These are phyloP conservation scores for Lerema accius DNA, from an alignment of 1,140 invertebrate species.

Conservation along the genomic window DNA sequence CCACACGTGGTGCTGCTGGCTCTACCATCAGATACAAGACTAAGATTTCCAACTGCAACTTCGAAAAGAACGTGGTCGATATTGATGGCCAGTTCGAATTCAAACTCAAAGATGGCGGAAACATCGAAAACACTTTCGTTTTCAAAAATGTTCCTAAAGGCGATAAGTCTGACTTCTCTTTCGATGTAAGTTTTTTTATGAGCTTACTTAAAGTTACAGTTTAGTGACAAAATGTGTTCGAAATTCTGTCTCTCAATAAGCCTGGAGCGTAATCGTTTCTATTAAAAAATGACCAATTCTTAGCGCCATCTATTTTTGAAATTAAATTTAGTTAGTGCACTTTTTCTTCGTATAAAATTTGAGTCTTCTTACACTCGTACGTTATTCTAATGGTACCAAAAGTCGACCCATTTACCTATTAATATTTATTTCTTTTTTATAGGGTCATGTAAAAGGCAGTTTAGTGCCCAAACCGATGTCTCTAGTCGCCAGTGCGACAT, in stretches of 20 bases:
- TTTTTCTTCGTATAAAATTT: too few relatives aligned
- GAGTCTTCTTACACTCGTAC: too few relatives aligned
- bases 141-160: slow-evolving; percentile 67
- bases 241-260: too few relatives aligned
- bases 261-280: too few relatives aligned
- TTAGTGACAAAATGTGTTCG: too few relatives aligned
- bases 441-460: slow-evolving; percentile 63
- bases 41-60: slow-evolving; percentile 57
- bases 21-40: slow-evolving; percentile 63
- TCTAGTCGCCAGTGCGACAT: slow-evolving; percentile 46
- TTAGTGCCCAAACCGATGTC: slow-evolving; percentile 68
- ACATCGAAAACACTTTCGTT: slow-evolving; percentile 64
- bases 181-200: slow-evolving; percentile 59
- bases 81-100: slow-evolving; percentile 68
- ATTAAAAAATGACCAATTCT: too few relatives aligned
- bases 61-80: slow-evolving; percentile 71
- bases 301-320: too few relatives aligned
- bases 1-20: slow-evolving; percentile 81
- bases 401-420: too few relatives aligned
- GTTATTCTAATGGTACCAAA: too few relatives aligned
- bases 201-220: too few relatives aligned
- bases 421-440: slow-evolving; percentile 22
- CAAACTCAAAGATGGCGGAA: slow-evolving; percentile 69
- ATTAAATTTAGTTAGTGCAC: too few relatives aligned
- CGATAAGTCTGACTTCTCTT: slow-evolving; percentile 60